Percentiles rank a stretch among this genome's conserved stretches.
Evolutionary conservation across 2,113 vertebrate genomes (phyloP).

Genomic region (Genyomyrus donnyi): DNA sequence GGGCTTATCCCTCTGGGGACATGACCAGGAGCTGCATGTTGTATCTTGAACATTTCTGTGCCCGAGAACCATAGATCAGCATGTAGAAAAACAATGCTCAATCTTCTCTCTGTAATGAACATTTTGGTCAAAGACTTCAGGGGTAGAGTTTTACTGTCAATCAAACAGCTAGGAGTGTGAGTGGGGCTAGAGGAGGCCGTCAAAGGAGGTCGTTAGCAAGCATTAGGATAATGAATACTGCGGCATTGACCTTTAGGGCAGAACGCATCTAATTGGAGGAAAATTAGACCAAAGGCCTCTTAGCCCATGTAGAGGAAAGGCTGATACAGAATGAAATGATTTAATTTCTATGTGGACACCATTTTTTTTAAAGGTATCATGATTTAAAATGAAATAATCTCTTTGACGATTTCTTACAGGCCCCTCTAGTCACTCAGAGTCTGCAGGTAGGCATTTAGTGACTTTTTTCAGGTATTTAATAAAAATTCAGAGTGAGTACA

Average conservation of each 20-base stretch:
- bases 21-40: not conserved
- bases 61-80: not conserved
- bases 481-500: not conserved
- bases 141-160: not conserved
- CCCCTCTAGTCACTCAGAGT: not conserved
- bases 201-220: not conserved
- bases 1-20: not conserved
- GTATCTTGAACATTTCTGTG: not conserved
- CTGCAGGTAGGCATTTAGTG: not conserved
- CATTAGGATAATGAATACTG: conserved; percentile 1
- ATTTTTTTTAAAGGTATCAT: not conserved
- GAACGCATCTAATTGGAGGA: not conserved
- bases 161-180: not conserved
- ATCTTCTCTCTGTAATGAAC: not conserved
- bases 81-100: not conserved
- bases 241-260: conserved; percentile 8
- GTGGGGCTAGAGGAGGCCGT: not conserved
- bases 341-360: not conserved
- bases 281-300: not conserved
- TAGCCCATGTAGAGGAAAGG: not conserved
- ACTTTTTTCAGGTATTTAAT: not conserved
- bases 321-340: not conserved
- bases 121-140: not conserved
- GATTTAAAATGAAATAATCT: not conserved
- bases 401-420: not conserved